Evolutionary conservation across 2,888 invertebrate species (phyloP).

Genomic region (Cepaea hortensis): DNA sequence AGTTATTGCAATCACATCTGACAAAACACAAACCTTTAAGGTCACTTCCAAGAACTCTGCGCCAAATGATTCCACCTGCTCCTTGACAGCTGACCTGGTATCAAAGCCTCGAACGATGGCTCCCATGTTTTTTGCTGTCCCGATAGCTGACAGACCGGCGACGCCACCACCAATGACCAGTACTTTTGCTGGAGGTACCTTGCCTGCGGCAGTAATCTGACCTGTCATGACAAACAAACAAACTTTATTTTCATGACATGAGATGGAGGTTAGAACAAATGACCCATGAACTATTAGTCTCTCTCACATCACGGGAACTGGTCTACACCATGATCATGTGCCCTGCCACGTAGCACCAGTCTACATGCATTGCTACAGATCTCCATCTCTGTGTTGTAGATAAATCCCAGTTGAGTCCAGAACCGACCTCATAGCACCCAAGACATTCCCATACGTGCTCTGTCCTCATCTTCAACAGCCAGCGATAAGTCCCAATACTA

Average conservation of each 20-base stretch:
- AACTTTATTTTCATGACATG: neutral
- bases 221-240: conserved; percentile 78
- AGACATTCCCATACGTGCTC: too few relatives aligned
- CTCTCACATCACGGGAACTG: too few relatives aligned
- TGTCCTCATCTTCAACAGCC: too few relatives aligned
- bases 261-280: neutral
- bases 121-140: conserved; percentile 90
- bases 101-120: conserved; percentile 92
- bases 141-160: conserved; percentile 90
- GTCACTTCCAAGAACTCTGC: conserved; percentile 90
- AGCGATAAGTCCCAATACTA: too few relatives aligned
- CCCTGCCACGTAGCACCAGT: too few relatives aligned
- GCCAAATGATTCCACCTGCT: conserved; percentile 87
- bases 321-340: too few relatives aligned
- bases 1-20: too few relatives aligned
- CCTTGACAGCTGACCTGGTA: conserved; percentile 83
- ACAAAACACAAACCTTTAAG: conserved; percentile 80
- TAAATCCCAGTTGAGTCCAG: too few relatives aligned
- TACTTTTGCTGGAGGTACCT: conserved; percentile 91
- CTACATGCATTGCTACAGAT: too few relatives aligned
- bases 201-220: conserved; percentile 91
- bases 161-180: conserved; percentile 92
- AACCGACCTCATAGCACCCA: too few relatives aligned
- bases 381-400: too few relatives aligned
- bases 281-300: too few relatives aligned